Evolutionary conservation across 2,113 vertebrate genomes (phyloP).

Genomic region (Hippocampus barbouri): DNA sequence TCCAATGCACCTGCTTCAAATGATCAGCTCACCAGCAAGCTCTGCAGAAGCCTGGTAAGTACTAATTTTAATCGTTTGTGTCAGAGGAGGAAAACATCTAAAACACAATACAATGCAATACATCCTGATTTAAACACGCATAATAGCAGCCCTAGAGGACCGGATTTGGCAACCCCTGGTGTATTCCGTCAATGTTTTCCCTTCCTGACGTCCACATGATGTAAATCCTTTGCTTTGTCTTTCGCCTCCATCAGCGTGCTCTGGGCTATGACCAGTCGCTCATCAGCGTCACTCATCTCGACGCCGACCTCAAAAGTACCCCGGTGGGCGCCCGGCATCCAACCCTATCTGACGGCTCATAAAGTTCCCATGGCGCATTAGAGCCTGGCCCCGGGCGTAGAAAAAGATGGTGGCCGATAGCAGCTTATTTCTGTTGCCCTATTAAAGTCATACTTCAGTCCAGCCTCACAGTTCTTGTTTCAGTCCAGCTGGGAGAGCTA

Average conservation of each 20-base stretch:
- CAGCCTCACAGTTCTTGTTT: conserved; percentile 86
- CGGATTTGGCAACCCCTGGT: too few species aligned
- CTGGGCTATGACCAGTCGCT: neutral
- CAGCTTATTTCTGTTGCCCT: conserved; percentile 99
- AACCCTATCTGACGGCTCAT: conserved; percentile 98
- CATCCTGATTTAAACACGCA: too few species aligned
- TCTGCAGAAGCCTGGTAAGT: too few species aligned
- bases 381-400: conserved; percentile 89
- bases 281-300: conserved; percentile 2
- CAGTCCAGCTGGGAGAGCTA: conserved; percentile 11
- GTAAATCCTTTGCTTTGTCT: neutral
- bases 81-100: too few species aligned
- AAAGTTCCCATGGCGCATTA: conserved; percentile 96
- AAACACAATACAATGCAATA: too few species aligned
- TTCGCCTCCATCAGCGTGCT: neutral
- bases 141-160: too few species aligned
- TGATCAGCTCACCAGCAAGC: too few species aligned
- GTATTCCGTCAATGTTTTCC: neutral
- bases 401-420: conserved; percentile 85
- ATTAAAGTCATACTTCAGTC: conserved; percentile 99
- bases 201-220: neutral
- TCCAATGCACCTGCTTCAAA: too few species aligned
- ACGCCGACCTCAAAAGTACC: neutral
- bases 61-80: too few species aligned
- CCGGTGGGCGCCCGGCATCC: conserved; percentile 68